Evolutionary conservation across 2,888 invertebrate genomes (phyloP).

Genomic region (Lasioglossum zephyrum): DNA sequence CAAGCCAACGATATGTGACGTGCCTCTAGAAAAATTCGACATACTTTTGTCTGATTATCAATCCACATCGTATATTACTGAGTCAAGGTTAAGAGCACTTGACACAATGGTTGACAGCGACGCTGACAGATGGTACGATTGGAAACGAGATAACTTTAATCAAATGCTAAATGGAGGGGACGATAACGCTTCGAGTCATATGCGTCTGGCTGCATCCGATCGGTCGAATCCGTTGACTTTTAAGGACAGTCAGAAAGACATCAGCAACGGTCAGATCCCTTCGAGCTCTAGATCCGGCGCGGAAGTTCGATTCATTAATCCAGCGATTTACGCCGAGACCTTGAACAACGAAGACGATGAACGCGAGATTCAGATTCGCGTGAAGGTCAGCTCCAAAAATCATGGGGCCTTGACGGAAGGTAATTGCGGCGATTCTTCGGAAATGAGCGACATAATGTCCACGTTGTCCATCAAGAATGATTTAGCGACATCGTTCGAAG

Average conservation of each 20-base stretch:
- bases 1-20: constrained; percentile 36
- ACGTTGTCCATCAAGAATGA: constrained; percentile 49
- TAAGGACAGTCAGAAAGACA: neutral
- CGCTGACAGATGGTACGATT: constrained; percentile 70
- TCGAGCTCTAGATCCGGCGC: constrained; percentile 56
- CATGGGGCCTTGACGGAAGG: constrained; percentile 47
- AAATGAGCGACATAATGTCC: constrained; percentile 56
- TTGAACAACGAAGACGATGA: constrained; percentile 82
- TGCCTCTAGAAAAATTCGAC: constrained; percentile 9
- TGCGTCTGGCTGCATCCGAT: neutral
- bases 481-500: constrained; percentile 8
- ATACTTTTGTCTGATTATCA: constrained; percentile 46
- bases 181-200: neutral
- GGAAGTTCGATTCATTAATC: constrained; percentile 86
- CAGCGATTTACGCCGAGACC: constrained; percentile 87
- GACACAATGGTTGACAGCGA: constrained; percentile 73
- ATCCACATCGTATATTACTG: constrained; percentile 48
- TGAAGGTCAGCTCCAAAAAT: constrained; percentile 39
- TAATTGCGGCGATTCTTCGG: constrained; percentile 75
- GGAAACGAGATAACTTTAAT: constrained; percentile 49
- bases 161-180: constrained; percentile 1
- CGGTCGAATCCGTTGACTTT: constrained; percentile 15
- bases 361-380: constrained; percentile 51
- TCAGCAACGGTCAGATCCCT: constrained; percentile 32
- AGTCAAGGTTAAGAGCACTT: constrained; percentile 63